Percentiles rank a stretch among this genome's conserved stretches.
Evolutionary conservation across 2,888 invertebrate genomes (phyloP).

Genomic region (Taphrorychus bicolor): DNA sequence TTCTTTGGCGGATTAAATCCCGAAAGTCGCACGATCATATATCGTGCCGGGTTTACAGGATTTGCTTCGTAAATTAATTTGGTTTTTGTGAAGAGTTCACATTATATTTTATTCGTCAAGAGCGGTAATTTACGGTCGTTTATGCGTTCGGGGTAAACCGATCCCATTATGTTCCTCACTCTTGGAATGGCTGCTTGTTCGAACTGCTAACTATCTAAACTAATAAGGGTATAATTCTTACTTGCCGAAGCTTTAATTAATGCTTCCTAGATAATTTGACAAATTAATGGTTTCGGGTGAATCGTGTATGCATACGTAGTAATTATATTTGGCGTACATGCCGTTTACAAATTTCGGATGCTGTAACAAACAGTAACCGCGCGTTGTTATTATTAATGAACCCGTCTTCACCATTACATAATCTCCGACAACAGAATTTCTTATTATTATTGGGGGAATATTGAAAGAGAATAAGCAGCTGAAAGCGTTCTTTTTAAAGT

Average conservation of each 20-base stretch:
- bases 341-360: neutral
- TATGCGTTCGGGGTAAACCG: neutral
- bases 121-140: conserved; percentile 15
- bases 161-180: neutral
- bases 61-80: conserved; percentile 30
- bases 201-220: conserved; percentile 10
- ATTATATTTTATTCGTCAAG: conserved; percentile 15
- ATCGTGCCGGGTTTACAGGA: conserved; percentile 23
- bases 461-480: no score
- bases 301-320: conserved; percentile 1
- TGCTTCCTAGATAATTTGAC: conserved; percentile 5
- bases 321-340: neutral
- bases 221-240: conserved; percentile 12
- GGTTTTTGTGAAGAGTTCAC: conserved; percentile 16
- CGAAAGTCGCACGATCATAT: conserved; percentile 20
- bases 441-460: no score
- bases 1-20: conserved; percentile 23
- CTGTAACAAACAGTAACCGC: no score
- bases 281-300: conserved; percentile 8
- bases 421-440: no score
- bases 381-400: neutral
- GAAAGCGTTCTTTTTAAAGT: no score
- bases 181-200: conserved; percentile 1
- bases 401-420: no score
- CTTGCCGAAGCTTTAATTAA: conserved; percentile 4